Evolutionary conservation across 1,140 invertebrate species (phyloP).

Genomic region (Chlorops oryzae): DNA sequence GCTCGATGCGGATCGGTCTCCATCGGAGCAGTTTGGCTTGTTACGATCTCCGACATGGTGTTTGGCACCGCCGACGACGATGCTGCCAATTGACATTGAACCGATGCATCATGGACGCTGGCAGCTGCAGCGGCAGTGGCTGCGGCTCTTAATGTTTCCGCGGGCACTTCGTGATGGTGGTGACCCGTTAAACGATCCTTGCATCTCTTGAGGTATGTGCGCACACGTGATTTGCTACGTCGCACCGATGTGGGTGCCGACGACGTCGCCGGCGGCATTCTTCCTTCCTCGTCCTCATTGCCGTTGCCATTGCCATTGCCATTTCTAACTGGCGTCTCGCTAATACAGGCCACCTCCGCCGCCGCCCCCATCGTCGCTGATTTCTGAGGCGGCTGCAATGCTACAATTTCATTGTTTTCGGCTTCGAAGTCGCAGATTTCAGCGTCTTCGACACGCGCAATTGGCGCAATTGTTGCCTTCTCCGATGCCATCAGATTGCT

Average conservation of each 20-base stretch:
- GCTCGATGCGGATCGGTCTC: background rate
- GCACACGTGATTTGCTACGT: conserved; percentile 51
- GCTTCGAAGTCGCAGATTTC: conserved; percentile 18
- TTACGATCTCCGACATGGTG: no score
- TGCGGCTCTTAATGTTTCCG: background rate
- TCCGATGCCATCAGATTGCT: conserved; percentile 8
- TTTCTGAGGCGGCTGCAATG: no score
- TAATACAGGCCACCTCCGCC: conserved; percentile 6
- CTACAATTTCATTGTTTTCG: background rate
- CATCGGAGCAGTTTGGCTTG: background rate
- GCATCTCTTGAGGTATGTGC: conserved; percentile 51
- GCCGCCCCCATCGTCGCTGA: background rate
- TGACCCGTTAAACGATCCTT: conserved; percentile 48
- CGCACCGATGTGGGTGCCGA: conserved; percentile 14
- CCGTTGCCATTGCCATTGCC: conserved; percentile 12
- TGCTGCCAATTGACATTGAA: no score
- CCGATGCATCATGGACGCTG: no score
- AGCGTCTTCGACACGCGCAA: conserved; percentile 34
- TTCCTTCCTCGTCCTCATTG: conserved; percentile 2
- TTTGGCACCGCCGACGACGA: conserved; percentile 9
- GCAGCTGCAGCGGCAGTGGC: no score
- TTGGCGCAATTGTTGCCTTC: conserved; percentile 27
- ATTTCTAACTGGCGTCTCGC: conserved; percentile 10
- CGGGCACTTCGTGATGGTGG: conserved; percentile 14
- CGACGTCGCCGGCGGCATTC: background rate